phyloP scores from a whole-genome alignment of 1,140 invertebrate species.

The Globodera ellingtonae region DNA sequence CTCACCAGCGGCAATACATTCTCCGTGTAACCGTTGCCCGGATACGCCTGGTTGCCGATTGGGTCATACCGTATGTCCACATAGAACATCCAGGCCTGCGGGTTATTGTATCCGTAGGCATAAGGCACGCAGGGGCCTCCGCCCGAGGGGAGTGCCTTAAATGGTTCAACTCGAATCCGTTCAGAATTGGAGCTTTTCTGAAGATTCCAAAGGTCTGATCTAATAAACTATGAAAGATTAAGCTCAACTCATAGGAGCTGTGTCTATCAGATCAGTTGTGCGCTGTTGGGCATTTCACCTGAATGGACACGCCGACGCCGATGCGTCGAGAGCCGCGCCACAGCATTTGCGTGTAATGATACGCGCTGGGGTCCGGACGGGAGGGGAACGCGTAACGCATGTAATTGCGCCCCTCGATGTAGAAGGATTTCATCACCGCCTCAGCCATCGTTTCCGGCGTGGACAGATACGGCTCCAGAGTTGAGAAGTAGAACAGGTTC shows the following conservation, averaged over 20 bases:
- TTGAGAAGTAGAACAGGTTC: conserved; percentile 36
- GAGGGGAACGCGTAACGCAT: not conserved
- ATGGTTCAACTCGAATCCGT: not conserved
- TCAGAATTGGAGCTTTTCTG: no score
- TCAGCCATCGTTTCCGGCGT: conserved; percentile 38
- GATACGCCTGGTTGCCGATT: conserved; percentile 25
- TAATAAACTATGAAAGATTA: no score
- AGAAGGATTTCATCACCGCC: conserved; percentile 30
- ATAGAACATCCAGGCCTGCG: conserved; percentile 28
- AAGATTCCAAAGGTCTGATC: no score
- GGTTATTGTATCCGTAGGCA: not conserved
- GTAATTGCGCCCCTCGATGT: conserved; percentile 33
- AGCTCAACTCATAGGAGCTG: no score
- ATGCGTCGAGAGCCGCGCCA: conserved; percentile 22
- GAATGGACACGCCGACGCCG: conserved; percentile 25
- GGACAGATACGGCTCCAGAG: conserved; percentile 23
- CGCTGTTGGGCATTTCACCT: not conserved
- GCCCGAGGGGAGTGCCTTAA: not conserved
- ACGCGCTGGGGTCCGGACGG: conserved; percentile 10
- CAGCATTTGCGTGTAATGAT: conserved; percentile 39
- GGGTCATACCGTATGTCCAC: conserved; percentile 34
- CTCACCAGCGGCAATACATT: conserved; percentile 21
- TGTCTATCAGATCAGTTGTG: no score
- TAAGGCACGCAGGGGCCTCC: not conserved
- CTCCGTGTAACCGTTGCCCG: conserved; percentile 10